phyloP scores from a whole-genome alignment of 1,140 invertebrate genomes.

The Sycobia sp. region DNA sequence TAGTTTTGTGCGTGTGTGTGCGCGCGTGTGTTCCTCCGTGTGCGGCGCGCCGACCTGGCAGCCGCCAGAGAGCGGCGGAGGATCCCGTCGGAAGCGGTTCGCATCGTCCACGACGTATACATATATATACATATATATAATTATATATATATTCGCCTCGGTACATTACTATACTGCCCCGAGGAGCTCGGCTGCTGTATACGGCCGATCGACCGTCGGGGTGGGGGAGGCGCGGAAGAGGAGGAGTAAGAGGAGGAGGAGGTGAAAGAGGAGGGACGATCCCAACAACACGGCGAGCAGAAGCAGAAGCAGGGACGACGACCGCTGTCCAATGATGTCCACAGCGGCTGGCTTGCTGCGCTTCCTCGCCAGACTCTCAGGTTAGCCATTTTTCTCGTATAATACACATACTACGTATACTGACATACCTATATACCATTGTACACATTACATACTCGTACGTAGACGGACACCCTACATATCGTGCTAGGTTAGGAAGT shows the following conservation, averaged over 20 bases:
- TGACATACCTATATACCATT: too few species aligned
- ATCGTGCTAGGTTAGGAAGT: constrained; percentile 19
- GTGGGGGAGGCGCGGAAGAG: too few species aligned
- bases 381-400: constrained; percentile 41
- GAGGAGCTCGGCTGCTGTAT: constrained; percentile 7
- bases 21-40: too few species aligned
- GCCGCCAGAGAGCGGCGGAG: not conserved
- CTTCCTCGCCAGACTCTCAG: constrained; percentile 56
- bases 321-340: constrained; percentile 31
- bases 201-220: not conserved
- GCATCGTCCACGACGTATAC: too few species aligned
- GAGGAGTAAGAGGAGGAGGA: constrained; percentile 33
- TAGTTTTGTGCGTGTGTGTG: too few species aligned
- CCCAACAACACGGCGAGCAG: not conserved
- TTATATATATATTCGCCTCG: too few species aligned
- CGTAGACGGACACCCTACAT: too few species aligned
- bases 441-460: too few species aligned
- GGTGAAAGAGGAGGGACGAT: not conserved
- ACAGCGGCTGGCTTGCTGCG: constrained; percentile 50
- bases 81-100: too few species aligned
- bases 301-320: not conserved
- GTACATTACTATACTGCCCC: too few species aligned
- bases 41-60: constrained; percentile 9
- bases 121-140: too few species aligned
- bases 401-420: too few species aligned